Evolutionary conservation across 1,140 invertebrate genomes (phyloP), one percentile per base, ranked within the genome.

Genomic region (Dinoponera quadriceps): DNA sequence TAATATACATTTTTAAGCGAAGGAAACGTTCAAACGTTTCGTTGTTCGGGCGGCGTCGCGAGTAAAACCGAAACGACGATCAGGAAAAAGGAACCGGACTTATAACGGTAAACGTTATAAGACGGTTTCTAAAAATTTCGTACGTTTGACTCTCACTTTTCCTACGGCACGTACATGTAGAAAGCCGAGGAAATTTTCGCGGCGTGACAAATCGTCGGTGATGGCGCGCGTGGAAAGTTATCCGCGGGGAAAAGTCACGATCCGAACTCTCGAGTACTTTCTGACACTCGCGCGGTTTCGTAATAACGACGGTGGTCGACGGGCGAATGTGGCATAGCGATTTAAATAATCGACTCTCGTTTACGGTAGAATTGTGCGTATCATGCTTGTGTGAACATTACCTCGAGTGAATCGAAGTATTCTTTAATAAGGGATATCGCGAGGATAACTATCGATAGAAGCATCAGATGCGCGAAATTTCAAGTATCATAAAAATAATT

Each of bases 161-260:
- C 7, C 54, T 29, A 65, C 27, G 11, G 38, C 44, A 48, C 20
- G 14, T 49, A n/a, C 22, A 48, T 16, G 14, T 68, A 29, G 18
- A 69, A 75, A 66, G n/a, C 29, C 44, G 22, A 59, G 11, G 44
- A 29, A 54, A 69, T 60, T 54, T 38, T 20, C 18, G 16, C 22
- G 5, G 1, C 25, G 54, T 44, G 82, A 71, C 27, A 13, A 48
- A 60, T 85, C 25, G 60, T 68, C 62, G 55, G 29, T 16, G 48
- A 29, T 66, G 38, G 49, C 68, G n/a, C 18, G 51, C 29, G 13
- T 86, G 62, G 48, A 85, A 86, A 85, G 82, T 71, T 82, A 84
- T 75, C 51, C 63, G 29, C 38, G 13, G 38, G 27, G 83, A 85
- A 86, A 81, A 38, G 62, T 69, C 68, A 85, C 69, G 84, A 85